Base-by-base conservation (phyloP, 1,140 invertebrate genomes). In the Cylas formicarius region DNA sequence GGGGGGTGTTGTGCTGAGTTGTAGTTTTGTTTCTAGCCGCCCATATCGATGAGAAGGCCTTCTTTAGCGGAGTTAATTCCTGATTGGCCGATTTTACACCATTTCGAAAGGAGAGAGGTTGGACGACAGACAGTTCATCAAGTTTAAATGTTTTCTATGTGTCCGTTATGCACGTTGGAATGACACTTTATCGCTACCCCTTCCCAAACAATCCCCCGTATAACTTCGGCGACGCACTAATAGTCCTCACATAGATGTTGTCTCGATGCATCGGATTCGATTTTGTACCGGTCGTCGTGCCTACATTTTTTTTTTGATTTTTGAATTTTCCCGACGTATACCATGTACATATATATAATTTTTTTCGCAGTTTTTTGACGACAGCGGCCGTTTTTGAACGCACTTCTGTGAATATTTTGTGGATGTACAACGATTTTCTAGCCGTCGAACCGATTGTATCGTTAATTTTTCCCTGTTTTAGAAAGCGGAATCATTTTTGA, bases 401-500 rank as follows among this genome's bases (percentile, higher is more conserved):
- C 27, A 21, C 11, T 22, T 26, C n/a, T 9, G 28, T 33, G n/a
- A 18, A 18, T 18, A 42, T 41, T 37, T 36, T 36, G 28, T 43
- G 19, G 29, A 48, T 52, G 41, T 35, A 50, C 45, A 28, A 47
- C 32, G 45, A 48, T 53, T 52, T 49, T 48, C 21, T 39, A 35
- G 18, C 26, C 31, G 29, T 28, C 20, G 36, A 19, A 28, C 14
- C 11, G 2, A 27, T 26, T 9, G 9, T 18, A 24, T 39, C 1
- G 37, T 32, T 16, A 4, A 38, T 40, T 33, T 43, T 50, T 47
- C 45, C 45, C 65, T 59, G 55, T 73, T 77, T 59, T 75, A 97
- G 93, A 96, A 95, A 83, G 81, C 81, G 72, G 95, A 97, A 62
- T 81, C 82, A 41, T 99, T 95, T 79, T 76, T 94, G 59, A 91